These are phyloP conservation scores for Ichneumoninae sp. DNA, from an alignment of 2,888 invertebrate genomes.

Conservation along the genomic window DNA sequence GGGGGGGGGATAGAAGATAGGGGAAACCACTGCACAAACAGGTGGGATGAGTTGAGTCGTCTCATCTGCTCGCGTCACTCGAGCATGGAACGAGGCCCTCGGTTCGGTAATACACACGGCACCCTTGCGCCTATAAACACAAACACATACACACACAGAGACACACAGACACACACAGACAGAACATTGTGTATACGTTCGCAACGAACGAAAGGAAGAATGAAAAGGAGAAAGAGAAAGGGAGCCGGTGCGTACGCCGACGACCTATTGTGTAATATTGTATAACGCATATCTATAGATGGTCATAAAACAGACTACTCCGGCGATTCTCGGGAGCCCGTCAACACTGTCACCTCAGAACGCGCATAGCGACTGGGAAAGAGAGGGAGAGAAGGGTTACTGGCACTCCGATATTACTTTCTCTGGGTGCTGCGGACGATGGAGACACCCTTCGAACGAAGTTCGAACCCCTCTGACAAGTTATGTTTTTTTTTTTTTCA, in stretches of 20 bases:
- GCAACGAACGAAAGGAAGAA: background rate
- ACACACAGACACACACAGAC: background rate
- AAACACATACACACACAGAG: background rate
- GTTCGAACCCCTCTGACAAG: too few species aligned
- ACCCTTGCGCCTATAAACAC: background rate
- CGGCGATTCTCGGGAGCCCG: conserved; percentile 7
- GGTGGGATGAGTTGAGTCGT: conserved; percentile 42
- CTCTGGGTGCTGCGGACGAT: too few species aligned
- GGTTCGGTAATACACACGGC: background rate
- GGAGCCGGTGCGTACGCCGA: background rate
- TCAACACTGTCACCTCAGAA: conserved; percentile 33
- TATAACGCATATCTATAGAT: conserved; percentile 4
- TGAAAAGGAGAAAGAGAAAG: conserved; percentile 4
- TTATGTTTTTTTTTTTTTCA: too few species aligned
- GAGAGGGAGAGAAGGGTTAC: background rate
- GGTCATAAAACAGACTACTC: conserved; percentile 9
- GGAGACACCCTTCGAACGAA: too few species aligned
- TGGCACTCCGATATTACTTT: background rate
- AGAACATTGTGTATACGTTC: background rate
- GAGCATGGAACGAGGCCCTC: conserved; percentile 1
- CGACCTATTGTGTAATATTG: conserved; percentile 22
- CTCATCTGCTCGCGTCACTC: conserved; percentile 8
- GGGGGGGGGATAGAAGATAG: conserved; percentile 11
- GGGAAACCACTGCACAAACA: conserved; percentile 58
- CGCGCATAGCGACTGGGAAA: background rate